These are phyloP conservation scores for Thryonomys swinderianus DNA, from an alignment of 2,113 vertebrate species.

Conservation along the genomic window DNA sequence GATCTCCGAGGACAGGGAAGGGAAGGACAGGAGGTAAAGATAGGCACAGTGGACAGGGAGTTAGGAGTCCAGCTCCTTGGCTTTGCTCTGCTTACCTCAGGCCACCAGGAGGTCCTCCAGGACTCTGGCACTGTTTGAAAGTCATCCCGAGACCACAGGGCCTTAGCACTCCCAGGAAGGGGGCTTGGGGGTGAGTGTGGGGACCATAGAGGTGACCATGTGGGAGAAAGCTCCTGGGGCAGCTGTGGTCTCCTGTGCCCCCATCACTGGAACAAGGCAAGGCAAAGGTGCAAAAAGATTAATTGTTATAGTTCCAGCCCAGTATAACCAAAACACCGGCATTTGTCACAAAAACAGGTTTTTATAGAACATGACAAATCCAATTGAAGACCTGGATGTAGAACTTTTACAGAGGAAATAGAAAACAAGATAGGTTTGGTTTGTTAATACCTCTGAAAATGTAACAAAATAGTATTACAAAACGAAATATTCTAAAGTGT, in stretches of 20 bases:
- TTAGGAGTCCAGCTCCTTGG: background rate
- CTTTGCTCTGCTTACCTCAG: background rate
- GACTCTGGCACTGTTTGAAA: background rate
- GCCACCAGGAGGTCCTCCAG: background rate
- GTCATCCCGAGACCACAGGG: background rate
- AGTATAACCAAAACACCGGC: background rate
- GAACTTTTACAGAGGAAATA: background rate
- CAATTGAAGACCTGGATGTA: background rate
- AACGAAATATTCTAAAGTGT: background rate
- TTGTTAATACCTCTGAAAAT: constrained; percentile 1
- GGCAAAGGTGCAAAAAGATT: background rate
- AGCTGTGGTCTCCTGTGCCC: background rate
- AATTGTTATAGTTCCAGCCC: background rate
- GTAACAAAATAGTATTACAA: background rate
- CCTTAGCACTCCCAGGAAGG: background rate
- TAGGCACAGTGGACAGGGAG: background rate
- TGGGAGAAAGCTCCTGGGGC: background rate
- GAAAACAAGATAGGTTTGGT: background rate
- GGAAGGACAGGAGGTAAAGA: background rate
- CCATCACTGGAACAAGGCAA: background rate
- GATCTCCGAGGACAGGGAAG: background rate
- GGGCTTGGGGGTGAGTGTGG: background rate
- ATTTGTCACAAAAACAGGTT: background rate
- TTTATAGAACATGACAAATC: background rate
- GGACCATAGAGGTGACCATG: background rate